Percentiles rank a stretch among this genome's conserved stretches.
Conservation (phyloP, 2,888 invertebrate species). For the Eilema depressum region DNA sequence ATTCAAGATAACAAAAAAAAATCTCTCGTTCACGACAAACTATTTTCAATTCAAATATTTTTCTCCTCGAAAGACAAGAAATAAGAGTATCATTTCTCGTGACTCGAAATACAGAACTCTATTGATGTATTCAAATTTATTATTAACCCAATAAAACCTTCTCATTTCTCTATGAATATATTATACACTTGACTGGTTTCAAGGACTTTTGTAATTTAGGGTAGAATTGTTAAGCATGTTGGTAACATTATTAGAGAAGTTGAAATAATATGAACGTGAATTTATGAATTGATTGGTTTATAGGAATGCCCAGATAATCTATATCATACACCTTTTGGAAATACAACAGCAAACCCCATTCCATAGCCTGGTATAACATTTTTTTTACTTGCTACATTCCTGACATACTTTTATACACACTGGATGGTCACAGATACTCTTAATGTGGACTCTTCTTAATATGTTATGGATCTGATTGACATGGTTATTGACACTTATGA, state of each 20-base stretch:
- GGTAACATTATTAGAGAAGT: not conserved
- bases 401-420: no score
- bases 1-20: not conserved
- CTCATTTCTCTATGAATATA: conserved; percentile 14
- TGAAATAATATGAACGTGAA: not conserved
- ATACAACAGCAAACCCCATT: no score
- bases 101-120: not conserved
- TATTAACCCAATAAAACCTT: conserved; percentile 24
- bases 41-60: not conserved
- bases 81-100: not conserved
- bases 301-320: not conserved
- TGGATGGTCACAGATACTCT: no score
- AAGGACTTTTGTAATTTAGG: conserved; percentile 7
- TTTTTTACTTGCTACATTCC: no score
- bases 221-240: not conserved
- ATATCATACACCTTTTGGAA: no score
- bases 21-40: not conserved
- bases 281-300: not conserved
- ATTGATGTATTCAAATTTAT: conserved; percentile 18
- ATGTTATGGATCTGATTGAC: no score
- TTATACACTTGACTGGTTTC: conserved; percentile 9
- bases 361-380: no score
- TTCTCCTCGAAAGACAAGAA: not conserved
- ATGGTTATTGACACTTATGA: no score
- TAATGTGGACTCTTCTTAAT: no score